Base-by-base conservation (phyloP, 2,797 vertebrate species). In the Anguilla obscura region DNA sequence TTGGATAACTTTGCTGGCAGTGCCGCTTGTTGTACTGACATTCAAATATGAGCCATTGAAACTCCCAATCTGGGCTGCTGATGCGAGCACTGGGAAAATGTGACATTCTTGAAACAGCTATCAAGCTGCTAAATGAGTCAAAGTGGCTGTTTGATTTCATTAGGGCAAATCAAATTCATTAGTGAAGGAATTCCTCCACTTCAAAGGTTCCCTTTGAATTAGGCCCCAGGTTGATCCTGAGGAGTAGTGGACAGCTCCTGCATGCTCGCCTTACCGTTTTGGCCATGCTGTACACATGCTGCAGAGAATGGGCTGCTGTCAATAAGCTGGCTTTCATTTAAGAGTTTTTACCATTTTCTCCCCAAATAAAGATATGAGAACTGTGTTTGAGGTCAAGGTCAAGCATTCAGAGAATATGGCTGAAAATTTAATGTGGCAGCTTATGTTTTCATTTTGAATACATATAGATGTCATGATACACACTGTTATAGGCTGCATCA, bases 51-150 rank as follows among this genome's bases (percentile, higher is more conserved):
- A 86, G 48, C 69, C 18, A 76, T 50, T 76, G 48, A 84, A 85
- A 86, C 63, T 74, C 16, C 36, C 45, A 30, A 36, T 63, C 87
- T 45, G 86, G 71, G 69, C 85, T 87, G 86, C 69, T 86, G 86
- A 74, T 86, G 66, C 58, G 79, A 85, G 71, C 66, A 50, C 80
- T 40, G 27, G 54, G 66, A 12, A 88, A 89, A 85, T 30, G 69
- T 2, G 58, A 90, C 87, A 89, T 91, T 91, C 91, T 85, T 84
- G 12, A 48, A 88, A 85, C 85, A 89, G 82, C 85, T 89, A 14
- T 33, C 24, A 30, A 63, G 27, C 60, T 56, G 69, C 83, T 88
- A 86, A 86, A 89, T 63, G 50, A 85, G 86, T 86, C 71, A 76
- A 80, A 88, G 84, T 58, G 30, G 85, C 60, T 48, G n/a, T 30